Base-by-base conservation (phyloP, 2,888 invertebrate species). In the Eucriotettix oculatus region DNA sequence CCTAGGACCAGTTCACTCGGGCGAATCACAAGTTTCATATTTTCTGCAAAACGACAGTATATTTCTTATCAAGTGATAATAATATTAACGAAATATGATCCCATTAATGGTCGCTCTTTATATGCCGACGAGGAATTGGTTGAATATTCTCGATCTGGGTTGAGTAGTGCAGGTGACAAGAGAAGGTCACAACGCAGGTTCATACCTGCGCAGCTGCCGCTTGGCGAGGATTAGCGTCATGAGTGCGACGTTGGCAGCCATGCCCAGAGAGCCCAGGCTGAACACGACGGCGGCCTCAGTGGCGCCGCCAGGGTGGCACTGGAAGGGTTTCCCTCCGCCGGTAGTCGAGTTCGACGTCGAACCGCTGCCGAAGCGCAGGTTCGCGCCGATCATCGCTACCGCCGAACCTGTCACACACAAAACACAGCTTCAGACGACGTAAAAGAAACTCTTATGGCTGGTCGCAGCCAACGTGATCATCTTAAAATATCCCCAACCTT, bases 151-250 rank as follows among this genome's bases (percentile, higher is more conserved):
- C 7, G 29, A 29, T 7, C 29, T 29, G 29, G 7, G 29, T 29
- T 29, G 3, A 29, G 29, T 29, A 29, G 7, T 29, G 29, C 3
- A 29, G 29, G 7, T 29, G 2, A 29, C 29, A 29, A 7, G 29
- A 29, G 2, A 29, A 5, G 29, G 29, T 29, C n/a, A n/a, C n/a
- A n/a, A 5, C 9, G 48, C 1, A 48, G 48, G 48, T 1, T 48
- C 74, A 71, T 75, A 89, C 89, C 89, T 84, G 69, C 90, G 78
- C 53, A 90, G 77, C 70, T 88, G 87, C 68, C 84, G 82, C 74
- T 87, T 87, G 74, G 84, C 82, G 57, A 90, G 77, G 69, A 90
- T 89, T 65, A 90, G 82, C 11, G 82, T 81, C 87, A 90, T 90
- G 58, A 90, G 80, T 43, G 86, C 83, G 65, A 89, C 75, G 74